A percentile compares a stretch with the other conserved stretches of the same genome.
Evolutionary conservation across 2,113 vertebrate species (phyloP).

Genomic region (Oxygymnocypris stewartii): DNA sequence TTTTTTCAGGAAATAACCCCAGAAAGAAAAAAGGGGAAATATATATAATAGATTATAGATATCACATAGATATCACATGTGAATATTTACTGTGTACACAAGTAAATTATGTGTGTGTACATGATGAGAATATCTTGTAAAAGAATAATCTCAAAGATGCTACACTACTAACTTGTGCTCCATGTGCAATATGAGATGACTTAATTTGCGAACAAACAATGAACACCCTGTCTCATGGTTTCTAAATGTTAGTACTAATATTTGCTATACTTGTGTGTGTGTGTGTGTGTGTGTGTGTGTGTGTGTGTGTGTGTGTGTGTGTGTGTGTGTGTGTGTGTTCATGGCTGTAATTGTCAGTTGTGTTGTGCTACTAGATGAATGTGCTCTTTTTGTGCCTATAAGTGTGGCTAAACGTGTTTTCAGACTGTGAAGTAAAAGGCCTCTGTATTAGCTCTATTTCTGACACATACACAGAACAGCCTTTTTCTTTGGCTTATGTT

Average conservation of each 20-base stretch:
- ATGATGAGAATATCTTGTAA: not conserved
- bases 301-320: not conserved
- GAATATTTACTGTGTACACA: not conserved
- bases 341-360: not conserved
- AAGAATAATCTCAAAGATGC: not conserved
- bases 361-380: not conserved
- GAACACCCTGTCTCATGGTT: not conserved
- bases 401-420: not conserved
- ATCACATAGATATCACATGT: not conserved
- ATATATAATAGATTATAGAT: no score
- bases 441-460: not conserved
- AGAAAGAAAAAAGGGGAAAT: not conserved
- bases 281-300: not conserved
- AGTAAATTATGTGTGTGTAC: not conserved
- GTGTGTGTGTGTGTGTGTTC: not conserved
- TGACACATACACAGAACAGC: conserved; percentile 12
- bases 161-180: not conserved
- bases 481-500: conserved; percentile 21
- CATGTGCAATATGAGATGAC: conserved; percentile 1
- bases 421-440: not conserved
- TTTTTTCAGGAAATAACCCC: not conserved
- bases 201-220: conserved; percentile 2
- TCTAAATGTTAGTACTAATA: not conserved
- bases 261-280: not conserved
- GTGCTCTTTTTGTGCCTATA: not conserved